Percentiles rank a stretch among this genome's conserved stretches.
These are phyloP conservation scores for Mythimna vitellina DNA, from an alignment of 2,888 invertebrate species.

Conservation along the genomic window DNA sequence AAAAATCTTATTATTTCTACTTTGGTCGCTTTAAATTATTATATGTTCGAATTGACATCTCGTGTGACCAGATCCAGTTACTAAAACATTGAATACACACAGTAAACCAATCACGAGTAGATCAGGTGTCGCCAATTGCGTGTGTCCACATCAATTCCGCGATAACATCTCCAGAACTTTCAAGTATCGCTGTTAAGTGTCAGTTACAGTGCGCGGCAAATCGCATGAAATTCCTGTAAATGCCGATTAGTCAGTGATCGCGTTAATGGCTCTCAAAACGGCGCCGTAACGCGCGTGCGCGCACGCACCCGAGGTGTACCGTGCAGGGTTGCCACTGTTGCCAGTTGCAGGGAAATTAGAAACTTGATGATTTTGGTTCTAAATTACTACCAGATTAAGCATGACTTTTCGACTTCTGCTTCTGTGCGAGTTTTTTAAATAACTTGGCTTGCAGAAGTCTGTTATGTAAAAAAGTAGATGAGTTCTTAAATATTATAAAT, in stretches of 20 bases:
- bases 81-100: slow-evolving; percentile 26
- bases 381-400: no score
- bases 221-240: slow-evolving; percentile 61
- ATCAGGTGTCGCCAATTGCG: slow-evolving; percentile 29
- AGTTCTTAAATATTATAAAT: no score
- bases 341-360: neutral
- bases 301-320: slow-evolving; percentile 47
- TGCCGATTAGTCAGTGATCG: slow-evolving; percentile 66
- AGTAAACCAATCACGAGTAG: slow-evolving; percentile 31
- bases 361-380: neutral
- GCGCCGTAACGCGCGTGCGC: slow-evolving; percentile 55
- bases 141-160: slow-evolving; percentile 29
- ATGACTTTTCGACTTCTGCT: no score
- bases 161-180: slow-evolving; percentile 41
- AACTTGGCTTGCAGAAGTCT: no score
- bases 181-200: slow-evolving; percentile 51
- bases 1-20: neutral
- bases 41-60: neutral
- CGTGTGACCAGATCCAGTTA: neutral
- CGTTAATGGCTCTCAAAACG: slow-evolving; percentile 65
- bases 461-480: no score
- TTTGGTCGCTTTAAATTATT: neutral
- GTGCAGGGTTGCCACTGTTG: slow-evolving; percentile 61
- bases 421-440: no score
- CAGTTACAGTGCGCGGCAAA: slow-evolving; percentile 55